Evolutionary conservation across 2,113 vertebrate genomes (phyloP), one percentile per base, ranked within the genome.

Genomic region (Phylloscopus whistleri): DNA sequence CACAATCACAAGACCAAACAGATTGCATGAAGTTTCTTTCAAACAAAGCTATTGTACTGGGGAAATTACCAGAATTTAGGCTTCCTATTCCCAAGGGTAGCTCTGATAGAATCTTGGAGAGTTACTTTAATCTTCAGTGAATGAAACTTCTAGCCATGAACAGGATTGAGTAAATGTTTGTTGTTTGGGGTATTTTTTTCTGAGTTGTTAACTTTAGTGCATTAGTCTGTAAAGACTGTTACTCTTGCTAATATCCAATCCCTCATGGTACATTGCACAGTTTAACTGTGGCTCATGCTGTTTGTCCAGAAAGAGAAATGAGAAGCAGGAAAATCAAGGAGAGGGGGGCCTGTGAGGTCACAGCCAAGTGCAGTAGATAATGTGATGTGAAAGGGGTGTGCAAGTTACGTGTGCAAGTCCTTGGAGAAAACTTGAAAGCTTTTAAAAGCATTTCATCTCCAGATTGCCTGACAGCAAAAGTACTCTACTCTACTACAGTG

Each of bases 311-410:
- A 94, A 97, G 96, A 94, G 91, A 93, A 96, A 89, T 74, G 87
- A 92, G 88, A 75, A 95, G 49, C 70, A 72, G 93, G 95, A 96
- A 94, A 96, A 97, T 94, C 94, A 97, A 94, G 97, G 90, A 66
- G 76, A 86, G 60, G 24, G 10, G 23, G 35, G 21, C 33, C 74
- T 96, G 81, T 92, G 94, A 97, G 96, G 89, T 97, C 97, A 97
- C 84, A 96, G 90, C 88, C 91, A 88, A 97, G 85, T 56, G 89
- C 94, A 96, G 95, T 80, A 90, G 74, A 70, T 95, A 74, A 89
- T 84, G 87, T 73, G 93, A 94, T 88, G 90, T 95, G 94, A 89
- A 60, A 70, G 78, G 52, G 39, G 39, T 33, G 44, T 70, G n/a
- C 73, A 72, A 84, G 49, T 9, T 64, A 56, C 74, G 41, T 43